Evolutionary conservation across 2,113 vertebrate species (phyloP).

Genomic region (Lamprotornis superbus): DNA sequence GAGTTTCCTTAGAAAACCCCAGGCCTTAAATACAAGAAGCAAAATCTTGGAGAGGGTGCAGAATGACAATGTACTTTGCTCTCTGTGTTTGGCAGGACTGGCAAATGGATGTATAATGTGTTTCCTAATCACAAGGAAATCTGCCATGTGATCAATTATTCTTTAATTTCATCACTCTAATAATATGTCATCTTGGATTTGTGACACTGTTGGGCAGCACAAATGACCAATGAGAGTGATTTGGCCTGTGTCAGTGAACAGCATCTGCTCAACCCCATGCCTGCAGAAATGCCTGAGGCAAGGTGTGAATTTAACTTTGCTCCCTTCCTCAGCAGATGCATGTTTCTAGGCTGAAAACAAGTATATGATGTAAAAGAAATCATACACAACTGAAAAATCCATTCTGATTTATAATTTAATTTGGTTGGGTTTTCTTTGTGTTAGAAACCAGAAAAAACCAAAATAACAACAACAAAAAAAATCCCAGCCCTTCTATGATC

Average conservation of each 20-base stretch:
- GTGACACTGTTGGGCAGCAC: neutral
- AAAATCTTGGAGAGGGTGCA: neutral
- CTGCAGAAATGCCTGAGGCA: neutral
- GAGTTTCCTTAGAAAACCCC: conserved; percentile 32
- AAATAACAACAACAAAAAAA: neutral
- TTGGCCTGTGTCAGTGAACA: neutral
- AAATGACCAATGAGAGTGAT: neutral
- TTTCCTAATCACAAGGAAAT: neutral
- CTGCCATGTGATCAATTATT: neutral
- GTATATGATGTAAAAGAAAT: neutral
- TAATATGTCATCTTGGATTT: neutral
- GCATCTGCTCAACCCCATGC: neutral
- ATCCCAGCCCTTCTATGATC: neutral
- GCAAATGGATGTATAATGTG: neutral
- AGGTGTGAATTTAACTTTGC: neutral
- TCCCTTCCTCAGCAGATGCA: neutral
- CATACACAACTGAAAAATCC: neutral
- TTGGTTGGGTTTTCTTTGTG: neutral
- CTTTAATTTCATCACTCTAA: neutral
- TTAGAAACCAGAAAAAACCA: neutral
- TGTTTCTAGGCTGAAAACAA: neutral
- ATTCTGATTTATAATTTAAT: neutral
- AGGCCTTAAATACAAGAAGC: neutral
- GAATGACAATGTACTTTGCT: neutral
- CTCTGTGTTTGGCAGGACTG: neutral